These are phyloP conservation scores for Fopius arisanus DNA, from an alignment of 1,140 invertebrate species.

Conservation along the genomic window DNA sequence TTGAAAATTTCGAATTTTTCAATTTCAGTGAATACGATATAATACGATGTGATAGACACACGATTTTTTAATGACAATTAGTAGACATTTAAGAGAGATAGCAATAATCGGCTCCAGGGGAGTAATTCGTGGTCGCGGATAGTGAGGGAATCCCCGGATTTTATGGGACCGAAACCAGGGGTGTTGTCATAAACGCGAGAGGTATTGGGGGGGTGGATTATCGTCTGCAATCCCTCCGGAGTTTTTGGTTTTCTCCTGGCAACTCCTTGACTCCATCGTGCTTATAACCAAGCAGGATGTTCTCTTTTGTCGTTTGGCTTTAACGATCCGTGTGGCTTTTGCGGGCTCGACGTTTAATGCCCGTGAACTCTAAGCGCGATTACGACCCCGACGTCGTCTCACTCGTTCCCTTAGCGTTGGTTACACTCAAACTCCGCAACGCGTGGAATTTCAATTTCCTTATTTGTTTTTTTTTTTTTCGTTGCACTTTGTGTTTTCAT, in stretches of 20 bases:
- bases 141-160: neutral
- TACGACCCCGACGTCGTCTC: neutral
- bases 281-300: conserved; percentile 8
- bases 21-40: too few relatives aligned
- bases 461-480: conserved; percentile 10
- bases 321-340: conserved; percentile 21
- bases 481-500: neutral
- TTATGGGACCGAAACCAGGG: neutral
- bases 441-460: conserved; percentile 26
- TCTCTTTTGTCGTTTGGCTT: conserved; percentile 15
- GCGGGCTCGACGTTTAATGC: conserved; percentile 11
- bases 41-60: too few relatives aligned
- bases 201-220: too few relatives aligned
- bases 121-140: conserved; percentile 4
- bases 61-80: too few relatives aligned
- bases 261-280: neutral
- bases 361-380: neutral
- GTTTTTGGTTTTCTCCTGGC: neutral
- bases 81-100: conserved; percentile 22
- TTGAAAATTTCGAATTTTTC: too few relatives aligned
- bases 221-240: too few relatives aligned
- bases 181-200: too few relatives aligned
- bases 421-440: conserved; percentile 2
- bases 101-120: neutral
- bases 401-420: neutral